Conservation (phyloP, 1,140 invertebrate genomes). For the Diprion similis region DNA sequence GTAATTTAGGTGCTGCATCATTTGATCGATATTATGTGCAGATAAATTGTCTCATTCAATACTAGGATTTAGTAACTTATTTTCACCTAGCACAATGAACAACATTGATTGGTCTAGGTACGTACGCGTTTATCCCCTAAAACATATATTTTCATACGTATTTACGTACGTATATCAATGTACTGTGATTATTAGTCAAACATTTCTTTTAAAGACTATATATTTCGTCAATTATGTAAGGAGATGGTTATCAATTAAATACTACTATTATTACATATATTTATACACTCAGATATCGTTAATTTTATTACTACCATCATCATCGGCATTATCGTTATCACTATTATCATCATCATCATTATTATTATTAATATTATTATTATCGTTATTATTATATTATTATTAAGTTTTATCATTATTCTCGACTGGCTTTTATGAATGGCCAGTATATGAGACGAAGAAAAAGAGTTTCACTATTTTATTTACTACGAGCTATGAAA, state of each 20-base stretch:
- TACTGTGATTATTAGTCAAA: slow-evolving; percentile 6
- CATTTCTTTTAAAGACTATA: background rate
- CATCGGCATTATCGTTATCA: background rate
- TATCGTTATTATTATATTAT: background rate
- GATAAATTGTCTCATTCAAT: background rate
- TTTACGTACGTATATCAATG: slow-evolving; percentile 1
- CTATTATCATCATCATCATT: background rate
- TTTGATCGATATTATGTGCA: background rate
- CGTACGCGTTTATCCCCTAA: background rate
- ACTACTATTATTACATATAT: background rate
- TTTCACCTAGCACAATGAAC: background rate
- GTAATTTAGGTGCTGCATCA: background rate
- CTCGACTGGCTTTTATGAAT: background rate
- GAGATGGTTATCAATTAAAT: background rate
- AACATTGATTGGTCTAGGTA: slow-evolving; percentile 3
- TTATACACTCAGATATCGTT: background rate
- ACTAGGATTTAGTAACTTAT: background rate
- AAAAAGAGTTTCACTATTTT: background rate
- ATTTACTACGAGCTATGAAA: background rate
- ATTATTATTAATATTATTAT: background rate
- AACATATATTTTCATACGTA: background rate
- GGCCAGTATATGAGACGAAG: background rate
- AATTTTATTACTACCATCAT: background rate
- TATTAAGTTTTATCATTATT: too few relatives aligned
- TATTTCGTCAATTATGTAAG: background rate